Evolutionary conservation across 2,113 vertebrate genomes (phyloP).

Genomic region (Laticauda laticaudata): DNA sequence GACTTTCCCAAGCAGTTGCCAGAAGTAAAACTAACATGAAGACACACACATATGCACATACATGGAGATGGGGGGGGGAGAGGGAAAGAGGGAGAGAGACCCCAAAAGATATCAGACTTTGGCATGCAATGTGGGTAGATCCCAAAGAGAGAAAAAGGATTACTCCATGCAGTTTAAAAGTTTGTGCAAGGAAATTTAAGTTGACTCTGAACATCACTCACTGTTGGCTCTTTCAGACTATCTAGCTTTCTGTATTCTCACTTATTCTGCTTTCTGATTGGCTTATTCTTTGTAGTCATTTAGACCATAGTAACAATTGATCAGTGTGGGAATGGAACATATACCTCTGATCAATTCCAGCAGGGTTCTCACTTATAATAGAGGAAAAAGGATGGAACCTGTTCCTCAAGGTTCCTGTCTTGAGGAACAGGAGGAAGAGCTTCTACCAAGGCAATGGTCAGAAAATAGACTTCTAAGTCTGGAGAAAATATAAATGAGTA

Average conservation of each 20-base stretch:
- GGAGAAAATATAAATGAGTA: neutral
- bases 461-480: neutral
- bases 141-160: neutral
- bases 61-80: too few relatives aligned
- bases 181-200: neutral
- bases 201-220: neutral
- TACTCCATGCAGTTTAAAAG: neutral
- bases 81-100: too few relatives aligned
- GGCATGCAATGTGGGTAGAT: neutral
- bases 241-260: neutral
- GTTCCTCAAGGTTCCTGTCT: too few relatives aligned
- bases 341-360: neutral
- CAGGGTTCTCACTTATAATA: neutral
- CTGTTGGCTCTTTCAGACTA: neutral
- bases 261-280: neutral
- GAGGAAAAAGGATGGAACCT: neutral
- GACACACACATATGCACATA: too few relatives aligned
- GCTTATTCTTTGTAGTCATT: neutral
- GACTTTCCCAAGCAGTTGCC: neutral
- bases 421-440: neutral
- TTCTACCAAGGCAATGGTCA: neutral
- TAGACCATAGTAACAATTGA: neutral
- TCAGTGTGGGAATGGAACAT: neutral
- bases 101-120: neutral
- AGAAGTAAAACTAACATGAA: neutral